A percentile compares a stretch with the other conserved stretches of the same genome.
Conservation (phyloP, 2,797 vertebrate species). For the Artibeus lituratus region DNA sequence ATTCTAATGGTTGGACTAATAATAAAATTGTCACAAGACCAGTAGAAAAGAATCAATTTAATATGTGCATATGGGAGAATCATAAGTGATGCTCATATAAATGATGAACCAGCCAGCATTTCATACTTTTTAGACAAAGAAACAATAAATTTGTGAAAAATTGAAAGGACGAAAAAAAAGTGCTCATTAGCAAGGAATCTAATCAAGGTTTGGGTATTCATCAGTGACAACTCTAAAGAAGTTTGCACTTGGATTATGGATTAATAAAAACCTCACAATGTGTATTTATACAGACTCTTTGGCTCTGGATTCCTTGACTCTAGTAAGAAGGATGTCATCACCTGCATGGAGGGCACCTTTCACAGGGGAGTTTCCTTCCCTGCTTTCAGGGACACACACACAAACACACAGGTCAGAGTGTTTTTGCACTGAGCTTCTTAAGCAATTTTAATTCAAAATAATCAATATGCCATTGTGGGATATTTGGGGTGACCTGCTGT, state of each 20-base stretch:
- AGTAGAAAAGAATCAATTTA: neutral
- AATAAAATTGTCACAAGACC: neutral
- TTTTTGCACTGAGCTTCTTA: neutral
- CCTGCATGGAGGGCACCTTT: neutral
- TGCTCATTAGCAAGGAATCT: neutral
- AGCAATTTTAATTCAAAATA: neutral
- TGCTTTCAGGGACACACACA: neutral
- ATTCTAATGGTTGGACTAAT: neutral
- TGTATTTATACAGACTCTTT: neutral
- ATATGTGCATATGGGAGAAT: neutral
- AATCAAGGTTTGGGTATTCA: neutral
- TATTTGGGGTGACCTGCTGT: neutral
- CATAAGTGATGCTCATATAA: neutral
- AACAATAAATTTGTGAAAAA: neutral
- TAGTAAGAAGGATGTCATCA: neutral
- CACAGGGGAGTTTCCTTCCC: neutral
- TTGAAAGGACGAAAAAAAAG: neutral
- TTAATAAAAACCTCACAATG: neutral
- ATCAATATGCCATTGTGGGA: neutral
- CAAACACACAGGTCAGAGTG: neutral
- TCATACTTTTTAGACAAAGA: neutral
- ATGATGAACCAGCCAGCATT: neutral
- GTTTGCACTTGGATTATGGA: neutral
- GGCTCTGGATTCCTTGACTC: neutral
- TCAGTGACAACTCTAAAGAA: neutral